Base-by-base conservation (phyloP, 2,888 invertebrate species). In the Isotomurus palustris region DNA sequence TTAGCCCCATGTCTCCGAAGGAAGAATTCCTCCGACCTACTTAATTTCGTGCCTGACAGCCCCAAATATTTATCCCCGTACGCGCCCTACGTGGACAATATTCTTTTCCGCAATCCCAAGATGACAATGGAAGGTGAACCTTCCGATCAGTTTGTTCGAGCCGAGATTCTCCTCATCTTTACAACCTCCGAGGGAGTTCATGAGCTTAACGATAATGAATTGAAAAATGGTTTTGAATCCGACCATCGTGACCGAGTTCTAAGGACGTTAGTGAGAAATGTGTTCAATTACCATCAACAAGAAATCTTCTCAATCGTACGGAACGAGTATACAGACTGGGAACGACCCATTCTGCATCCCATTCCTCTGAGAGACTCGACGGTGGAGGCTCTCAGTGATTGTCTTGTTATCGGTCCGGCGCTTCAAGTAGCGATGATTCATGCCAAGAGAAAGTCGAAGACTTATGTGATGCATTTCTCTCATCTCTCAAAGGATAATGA, bases 291-390 rank as follows among this genome's bases (percentile, higher is more conserved):
- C 78, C 96, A 97, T 76, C 81, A 94, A 71, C 92, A 91, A 74
- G 95, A 96, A 78, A 94, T 97, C 73, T 93, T 93, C 79, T 90
- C 90, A 76, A 92, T 96, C 68, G 88, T 95, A 68, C 88, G 92
- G 69, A 71, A 70, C 58, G 95, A 96, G 74, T 97, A 97, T 78
- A 96, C 95, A 58, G 94, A 96, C 76, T 97, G 96, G 96, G 91
- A 91, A 76, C 81, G 87, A 75, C 91, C 91, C 71, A 88, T 90
- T 28, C 83, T 90, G 17, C 62, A 62, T 53, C 62, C 62, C 6
- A 62, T 62, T 6, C 91, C 89, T 73, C 88, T 89, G 6, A 81
- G 91, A 63, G 91, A 92, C 74, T 87, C 91, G 12, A 88, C 92
- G 3, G 85, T 96, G 59, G 88, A 92, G 38, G 91, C 96, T 5